phyloP scores from a whole-genome alignment of 2,888 invertebrate genomes.

The Camptogramma bilineatum region DNA sequence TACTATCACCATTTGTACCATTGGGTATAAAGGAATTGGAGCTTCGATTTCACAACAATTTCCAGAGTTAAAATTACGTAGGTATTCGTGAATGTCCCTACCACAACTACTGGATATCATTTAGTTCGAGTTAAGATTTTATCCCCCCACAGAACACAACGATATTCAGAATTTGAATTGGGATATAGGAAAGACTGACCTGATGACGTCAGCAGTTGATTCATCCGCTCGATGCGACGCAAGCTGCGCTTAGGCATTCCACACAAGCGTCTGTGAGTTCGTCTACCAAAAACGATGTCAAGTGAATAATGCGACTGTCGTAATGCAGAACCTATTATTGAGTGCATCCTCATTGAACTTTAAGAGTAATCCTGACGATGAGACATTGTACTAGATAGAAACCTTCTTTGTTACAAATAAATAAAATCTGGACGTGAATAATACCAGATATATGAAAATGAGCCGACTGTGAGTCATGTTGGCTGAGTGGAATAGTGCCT shows the following conservation, averaged over 20 bases:
- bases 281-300: conserved; percentile 58
- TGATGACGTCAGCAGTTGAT: conserved; percentile 73
- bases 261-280: conserved; percentile 61
- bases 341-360: conserved; percentile 38
- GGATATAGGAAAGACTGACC: conserved; percentile 57
- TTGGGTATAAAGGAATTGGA: too few relatives aligned
- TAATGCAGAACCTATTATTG: conserved; percentile 43
- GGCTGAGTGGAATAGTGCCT: too few relatives aligned
- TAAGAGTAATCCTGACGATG: conserved; percentile 2
- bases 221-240: conserved; percentile 54
- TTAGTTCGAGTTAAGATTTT: not conserved
- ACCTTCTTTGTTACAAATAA: not conserved
- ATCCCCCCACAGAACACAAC: conserved; percentile 9
- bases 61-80: too few relatives aligned
- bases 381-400: conserved; percentile 6
- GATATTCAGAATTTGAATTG: not conserved
- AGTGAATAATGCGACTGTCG: conserved; percentile 44
- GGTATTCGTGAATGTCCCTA: too few relatives aligned
- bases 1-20: too few relatives aligned
- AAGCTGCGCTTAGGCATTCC: conserved; percentile 69
- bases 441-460: not conserved
- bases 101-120: too few relatives aligned
- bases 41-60: too few relatives aligned
- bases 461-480: too few relatives aligned
- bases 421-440: not conserved